phyloP scores from a whole-genome alignment of 2,113 vertebrate species.

The Turdus rufiventris region DNA sequence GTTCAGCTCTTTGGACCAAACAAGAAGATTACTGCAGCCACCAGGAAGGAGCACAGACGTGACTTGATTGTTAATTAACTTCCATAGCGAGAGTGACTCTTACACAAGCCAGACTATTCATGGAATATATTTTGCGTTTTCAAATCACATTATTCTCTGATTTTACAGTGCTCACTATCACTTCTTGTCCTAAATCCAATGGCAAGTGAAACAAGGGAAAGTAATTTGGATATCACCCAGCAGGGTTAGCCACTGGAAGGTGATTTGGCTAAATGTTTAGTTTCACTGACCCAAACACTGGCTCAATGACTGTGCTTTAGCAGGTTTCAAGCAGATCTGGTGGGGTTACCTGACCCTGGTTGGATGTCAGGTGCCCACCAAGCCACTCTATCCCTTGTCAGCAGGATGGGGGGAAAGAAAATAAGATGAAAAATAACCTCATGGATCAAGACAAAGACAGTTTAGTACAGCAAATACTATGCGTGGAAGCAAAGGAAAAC shows the following conservation, averaged over 20 bases:
- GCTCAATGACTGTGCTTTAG: not conserved
- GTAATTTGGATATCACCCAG: not conserved
- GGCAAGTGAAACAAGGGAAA: not conserved
- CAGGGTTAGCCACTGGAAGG: not conserved
- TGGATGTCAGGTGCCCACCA: not conserved
- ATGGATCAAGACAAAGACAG: not conserved
- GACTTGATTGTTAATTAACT: constrained; percentile 14
- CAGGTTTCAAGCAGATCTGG: not conserved
- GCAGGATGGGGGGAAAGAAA: not conserved
- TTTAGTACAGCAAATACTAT: not conserved
- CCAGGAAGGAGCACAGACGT: constrained; percentile 1
- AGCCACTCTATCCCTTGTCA: not conserved
- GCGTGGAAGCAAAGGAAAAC: fast-evolving
- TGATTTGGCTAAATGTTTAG: not conserved
- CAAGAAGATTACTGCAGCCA: constrained; percentile 47
- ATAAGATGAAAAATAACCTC: not conserved
- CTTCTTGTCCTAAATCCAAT: not conserved
- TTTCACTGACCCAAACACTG: not conserved
- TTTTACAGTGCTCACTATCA: not conserved
- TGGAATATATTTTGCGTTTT: not conserved
- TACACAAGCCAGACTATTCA: not conserved
- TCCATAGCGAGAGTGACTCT: not conserved
- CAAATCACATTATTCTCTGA: not conserved
- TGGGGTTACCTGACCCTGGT: not conserved
- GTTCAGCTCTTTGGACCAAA: constrained; percentile 30